phyloP scores from a whole-genome alignment of 2,797 vertebrate species.

The Cossypha niveicapilla region DNA sequence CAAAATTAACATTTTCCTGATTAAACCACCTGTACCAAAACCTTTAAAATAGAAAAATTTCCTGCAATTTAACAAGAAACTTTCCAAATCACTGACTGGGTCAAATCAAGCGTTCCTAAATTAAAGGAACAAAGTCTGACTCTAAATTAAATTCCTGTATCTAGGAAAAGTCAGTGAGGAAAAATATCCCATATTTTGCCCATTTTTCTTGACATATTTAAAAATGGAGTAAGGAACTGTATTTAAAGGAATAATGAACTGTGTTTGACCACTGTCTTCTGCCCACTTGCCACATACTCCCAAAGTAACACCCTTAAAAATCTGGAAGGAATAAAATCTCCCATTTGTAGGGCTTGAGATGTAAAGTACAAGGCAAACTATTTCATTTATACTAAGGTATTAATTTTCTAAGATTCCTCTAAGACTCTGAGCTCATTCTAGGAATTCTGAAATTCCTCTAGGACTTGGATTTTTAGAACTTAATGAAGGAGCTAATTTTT shows the following conservation, averaged over 20 bases:
- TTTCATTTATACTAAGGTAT: not conserved
- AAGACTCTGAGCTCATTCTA: not conserved
- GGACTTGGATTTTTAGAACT: not conserved
- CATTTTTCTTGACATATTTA: not conserved
- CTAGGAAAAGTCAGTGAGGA: not conserved
- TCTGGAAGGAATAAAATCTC: not conserved
- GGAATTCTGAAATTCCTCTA: not conserved
- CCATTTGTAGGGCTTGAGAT: not conserved
- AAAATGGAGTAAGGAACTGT: not conserved
- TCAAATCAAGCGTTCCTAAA: not conserved
- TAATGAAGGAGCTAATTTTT: not conserved
- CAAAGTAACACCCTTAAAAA: not conserved
- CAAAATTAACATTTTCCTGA: not conserved
- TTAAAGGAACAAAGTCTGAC: not conserved
- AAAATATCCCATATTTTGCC: not conserved
- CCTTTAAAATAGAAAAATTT: not conserved
- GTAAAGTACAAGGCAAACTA: not conserved
- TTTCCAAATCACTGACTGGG: not conserved
- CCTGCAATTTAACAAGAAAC: not conserved
- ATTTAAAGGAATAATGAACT: not conserved
- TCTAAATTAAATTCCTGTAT: not conserved
- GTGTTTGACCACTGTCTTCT: not conserved
- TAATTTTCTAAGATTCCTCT: not conserved
- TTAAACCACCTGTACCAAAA: not conserved
- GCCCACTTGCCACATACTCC: not conserved